Conservation (phyloP, 2,797 vertebrate species). For the Channallabes apus region DNA sequence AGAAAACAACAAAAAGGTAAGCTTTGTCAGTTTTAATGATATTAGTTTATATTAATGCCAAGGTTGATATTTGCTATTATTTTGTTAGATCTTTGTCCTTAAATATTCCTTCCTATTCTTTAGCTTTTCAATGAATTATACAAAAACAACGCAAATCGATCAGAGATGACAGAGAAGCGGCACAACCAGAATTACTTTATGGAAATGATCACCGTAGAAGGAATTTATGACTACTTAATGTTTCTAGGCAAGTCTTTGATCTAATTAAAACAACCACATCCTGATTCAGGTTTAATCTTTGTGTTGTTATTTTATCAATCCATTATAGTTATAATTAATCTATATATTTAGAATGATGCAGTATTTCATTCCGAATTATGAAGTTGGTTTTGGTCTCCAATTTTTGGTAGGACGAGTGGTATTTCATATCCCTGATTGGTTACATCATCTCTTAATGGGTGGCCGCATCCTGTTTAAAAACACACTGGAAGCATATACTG, state of each 20-base stretch:
- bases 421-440: conserved; percentile 85
- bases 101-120: conserved; percentile 26
- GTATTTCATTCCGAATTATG: not conserved
- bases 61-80: not conserved
- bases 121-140: conserved; percentile 85
- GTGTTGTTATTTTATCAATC: not conserved
- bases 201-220: conserved; percentile 80
- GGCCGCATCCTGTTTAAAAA: conserved; percentile 89
- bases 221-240: conserved; percentile 92
- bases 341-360: not conserved
- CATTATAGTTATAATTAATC: not conserved
- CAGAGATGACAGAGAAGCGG: conserved; percentile 78
- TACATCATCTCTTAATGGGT: conserved; percentile 87
- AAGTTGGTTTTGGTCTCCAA: not conserved
- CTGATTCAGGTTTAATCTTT: not conserved
- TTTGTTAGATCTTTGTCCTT: not conserved
- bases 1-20: conserved; percentile 89
- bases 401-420: conserved; percentile 78
- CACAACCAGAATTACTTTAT: conserved; percentile 83
- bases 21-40: not conserved
- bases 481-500: conserved; percentile 85
- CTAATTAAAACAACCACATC: not conserved
- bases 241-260: conserved; percentile 81
- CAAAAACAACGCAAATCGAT: conserved; percentile 84
- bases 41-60: not conserved